Evolutionary conservation across 1,140 invertebrate genomes (phyloP), one percentile per base, ranked within the genome.

Genomic region (Euglossa dilemma): DNA sequence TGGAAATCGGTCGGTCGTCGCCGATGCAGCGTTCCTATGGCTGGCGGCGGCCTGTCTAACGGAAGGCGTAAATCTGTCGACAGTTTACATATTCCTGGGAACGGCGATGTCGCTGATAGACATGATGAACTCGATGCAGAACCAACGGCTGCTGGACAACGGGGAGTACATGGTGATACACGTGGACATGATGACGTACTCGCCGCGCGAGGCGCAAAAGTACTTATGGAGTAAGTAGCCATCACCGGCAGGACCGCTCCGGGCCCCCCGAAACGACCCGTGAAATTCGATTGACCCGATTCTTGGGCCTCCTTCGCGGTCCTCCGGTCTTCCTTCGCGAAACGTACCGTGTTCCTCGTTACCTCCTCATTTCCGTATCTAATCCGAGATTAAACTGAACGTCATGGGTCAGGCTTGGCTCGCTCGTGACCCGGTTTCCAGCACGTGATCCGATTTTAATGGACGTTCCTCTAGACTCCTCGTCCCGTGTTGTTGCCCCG

Each of bases 151-250:
- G 70, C 97, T 99, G 90, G 96, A 97, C 28, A 97, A 98, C 78
- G 98, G 98, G 18, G 97, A 99, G 92, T 99, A 99, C 92, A 97
- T 99, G 95, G 97, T 99, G 63, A 98, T 99, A 91, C 98, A 97
- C 92, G 97, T 99, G 12, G 98, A 99, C 91, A 98, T 97, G 95
- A 97, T 98, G 95, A 97, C 97, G 0, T 98, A 98, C 93, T 96
- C 96, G 16, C 93, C 95, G 59, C 96, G 96, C 89, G 96, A 97
- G 91, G 96, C 97, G 16, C 94, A 96, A 82, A 97, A 97, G 93
- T 99, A 99, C 95, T 96, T 99, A 92, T 98, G 97, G 95, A 97
- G 98, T 97, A 94, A 97, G 97, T 96, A 92, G 7, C 50, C 8
- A 45, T 23, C 8, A 36, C n/a, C 11, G 36, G 20, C 11, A 28